Conservation (phyloP, 2,888 invertebrate genomes). For the Eilema sororculum region DNA sequence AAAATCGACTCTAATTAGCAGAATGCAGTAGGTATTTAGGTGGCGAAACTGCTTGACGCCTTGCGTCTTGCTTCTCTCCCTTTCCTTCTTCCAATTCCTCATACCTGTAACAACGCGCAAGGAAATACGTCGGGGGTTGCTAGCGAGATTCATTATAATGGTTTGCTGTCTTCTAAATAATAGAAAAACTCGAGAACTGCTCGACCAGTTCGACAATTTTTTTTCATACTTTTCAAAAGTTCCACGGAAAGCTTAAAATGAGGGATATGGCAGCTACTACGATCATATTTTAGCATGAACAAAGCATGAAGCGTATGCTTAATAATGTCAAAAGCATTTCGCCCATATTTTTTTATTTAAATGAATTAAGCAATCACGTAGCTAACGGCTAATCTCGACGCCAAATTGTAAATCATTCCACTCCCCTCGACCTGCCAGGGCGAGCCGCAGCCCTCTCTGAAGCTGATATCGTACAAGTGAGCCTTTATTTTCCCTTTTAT, state of each 20-base stretch:
- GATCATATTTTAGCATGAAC: too few relatives aligned
- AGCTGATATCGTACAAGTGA: slow-evolving; percentile 10
- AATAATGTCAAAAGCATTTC: not conserved
- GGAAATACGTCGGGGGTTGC: too few relatives aligned
- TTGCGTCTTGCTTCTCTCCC: not conserved
- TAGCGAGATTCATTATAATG: too few relatives aligned
- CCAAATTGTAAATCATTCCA: not conserved
- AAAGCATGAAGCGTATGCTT: too few relatives aligned
- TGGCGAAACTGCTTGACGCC: not conserved
- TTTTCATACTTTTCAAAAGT: too few relatives aligned
- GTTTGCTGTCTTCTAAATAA: too few relatives aligned
- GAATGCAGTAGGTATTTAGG: not conserved
- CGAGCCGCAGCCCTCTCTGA: not conserved
- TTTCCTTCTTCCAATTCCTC: not conserved
- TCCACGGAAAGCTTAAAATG: too few relatives aligned
- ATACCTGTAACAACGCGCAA: not conserved
- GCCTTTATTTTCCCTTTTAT: slow-evolving; percentile 27
- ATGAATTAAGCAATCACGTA: not conserved
- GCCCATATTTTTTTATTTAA: not conserved
- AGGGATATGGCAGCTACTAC: too few relatives aligned
- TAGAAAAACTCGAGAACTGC: too few relatives aligned
- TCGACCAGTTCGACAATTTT: too few relatives aligned
- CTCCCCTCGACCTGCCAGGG: not conserved
- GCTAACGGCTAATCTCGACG: not conserved
- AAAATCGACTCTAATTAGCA: not conserved